These are phyloP conservation scores for Pristionchus fissidentatus DNA, from an alignment of 2,888 invertebrate genomes.

Conservation along the genomic window DNA sequence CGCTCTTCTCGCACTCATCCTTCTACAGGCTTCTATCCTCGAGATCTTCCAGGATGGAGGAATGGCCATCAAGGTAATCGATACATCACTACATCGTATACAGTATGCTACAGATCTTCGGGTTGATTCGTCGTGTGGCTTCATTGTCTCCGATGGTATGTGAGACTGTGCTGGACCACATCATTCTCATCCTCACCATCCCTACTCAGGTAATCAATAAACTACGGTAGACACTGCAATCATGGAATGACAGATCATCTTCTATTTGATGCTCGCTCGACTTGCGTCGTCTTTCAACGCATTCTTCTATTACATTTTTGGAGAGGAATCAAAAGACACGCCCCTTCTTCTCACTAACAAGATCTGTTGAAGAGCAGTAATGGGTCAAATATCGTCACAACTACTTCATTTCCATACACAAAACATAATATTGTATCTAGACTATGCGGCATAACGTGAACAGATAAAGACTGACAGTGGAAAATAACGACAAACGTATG, in stretches of 20 bases:
- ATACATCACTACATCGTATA: not conserved
- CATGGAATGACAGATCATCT: not conserved
- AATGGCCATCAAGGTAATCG: not conserved
- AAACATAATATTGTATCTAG: constrained; percentile 21
- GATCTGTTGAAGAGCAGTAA: not conserved
- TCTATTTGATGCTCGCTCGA: not conserved
- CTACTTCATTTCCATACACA: not conserved
- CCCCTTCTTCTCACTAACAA: not conserved
- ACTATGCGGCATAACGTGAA: not conserved
- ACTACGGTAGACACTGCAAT: not conserved
- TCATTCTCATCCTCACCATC: constrained; percentile 7
- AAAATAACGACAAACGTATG: not conserved
- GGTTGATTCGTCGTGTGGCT: not conserved
- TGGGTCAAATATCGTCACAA: not conserved
- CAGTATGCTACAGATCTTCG: not conserved
- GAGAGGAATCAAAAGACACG: not conserved
- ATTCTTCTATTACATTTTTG: constrained; percentile 7
- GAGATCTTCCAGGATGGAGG: not conserved
- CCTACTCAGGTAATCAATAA: constrained; percentile 4
- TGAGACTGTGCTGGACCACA: constrained; percentile 4
- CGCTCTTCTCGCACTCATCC: not conserved
- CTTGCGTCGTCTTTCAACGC: not conserved
- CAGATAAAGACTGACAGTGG: constrained; percentile 12
- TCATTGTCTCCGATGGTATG: not conserved
- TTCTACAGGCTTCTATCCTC: not conserved